Base-by-base conservation (phyloP, 2,797 vertebrate species). In the Oophaga sylvatica region DNA sequence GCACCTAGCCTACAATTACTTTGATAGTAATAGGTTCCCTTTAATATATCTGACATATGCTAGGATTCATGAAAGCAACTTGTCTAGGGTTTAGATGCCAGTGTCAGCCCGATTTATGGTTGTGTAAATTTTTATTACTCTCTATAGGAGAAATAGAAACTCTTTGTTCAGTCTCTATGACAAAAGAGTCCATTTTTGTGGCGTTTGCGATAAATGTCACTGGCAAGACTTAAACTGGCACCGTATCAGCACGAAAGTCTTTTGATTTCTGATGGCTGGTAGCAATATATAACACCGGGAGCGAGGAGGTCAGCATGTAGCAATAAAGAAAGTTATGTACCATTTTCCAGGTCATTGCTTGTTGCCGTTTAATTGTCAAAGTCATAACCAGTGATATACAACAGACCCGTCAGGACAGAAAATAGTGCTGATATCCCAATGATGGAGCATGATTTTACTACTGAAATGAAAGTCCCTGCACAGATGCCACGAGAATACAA, bases 251-350 rank as follows among this genome's bases (percentile, higher is more conserved):
- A 16, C 20, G 48, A 77, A 13, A 29, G 12, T 65, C 35, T n/a
- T 15, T 48, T 84, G 59, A 84, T 84, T 84, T 77, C 71, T 63
- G 22, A 62, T 53, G 10, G 71, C 59, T 77, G 16, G 83, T 53
- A 76, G 41, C 83, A 11, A 60, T 84, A 62, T 84, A 84, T 84
- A 73, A 84, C 19, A 15, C 0, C 17, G 11, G 71, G 59, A 45
- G 71, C 57, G 12, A 63, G 29, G 71, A 77, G 83, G 83, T 84
- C 70, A 67, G 35, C 62, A 20, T 48, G 41, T 35, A 31, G 82
- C 82, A 62, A 84, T 84, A 84, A 84, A 84, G 31, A 84, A 84
- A 63, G 57, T 63, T 76, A 84, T 29, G 59, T 84, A 60, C 70
- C 71, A 65, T 84, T 63, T 77, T 65, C 60, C 83, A 77, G 83